These are phyloP conservation scores for Phyllotreta striolata DNA, from an alignment of 2,888 invertebrate genomes.

Conservation along the genomic window DNA sequence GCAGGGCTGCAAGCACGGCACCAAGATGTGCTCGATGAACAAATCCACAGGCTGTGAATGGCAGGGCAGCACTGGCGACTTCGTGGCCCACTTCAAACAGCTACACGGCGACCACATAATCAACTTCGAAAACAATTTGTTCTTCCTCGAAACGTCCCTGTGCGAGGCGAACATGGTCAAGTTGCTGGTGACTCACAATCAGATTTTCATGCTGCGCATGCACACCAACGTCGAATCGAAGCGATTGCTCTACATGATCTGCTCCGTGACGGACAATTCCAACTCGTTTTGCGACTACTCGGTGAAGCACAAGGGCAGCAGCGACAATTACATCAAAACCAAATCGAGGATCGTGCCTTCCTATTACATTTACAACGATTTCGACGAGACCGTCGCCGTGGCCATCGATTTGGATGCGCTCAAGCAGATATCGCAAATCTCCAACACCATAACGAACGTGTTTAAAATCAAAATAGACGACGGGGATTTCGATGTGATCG, in stretches of 20 bases:
- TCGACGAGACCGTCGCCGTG: constrained; percentile 45
- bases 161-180: constrained; percentile 46
- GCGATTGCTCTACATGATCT: constrained; percentile 50
- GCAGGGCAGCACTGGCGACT: constrained; percentile 48
- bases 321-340: constrained; percentile 51
- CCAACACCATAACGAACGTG: constrained; percentile 45
- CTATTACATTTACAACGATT: constrained; percentile 41
- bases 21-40: constrained; percentile 45
- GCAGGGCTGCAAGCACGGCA: constrained; percentile 45
- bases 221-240: constrained; percentile 44
- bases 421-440: constrained; percentile 48
- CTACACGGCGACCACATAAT: constrained; percentile 50
- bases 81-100: constrained; percentile 51
- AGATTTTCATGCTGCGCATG: constrained; percentile 50
- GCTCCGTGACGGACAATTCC: constrained; percentile 49
- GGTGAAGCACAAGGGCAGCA: constrained; percentile 52
- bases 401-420: constrained; percentile 50
- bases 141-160: constrained; percentile 50
- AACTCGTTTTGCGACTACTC: constrained; percentile 47
- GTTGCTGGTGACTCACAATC: constrained; percentile 48
- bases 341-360: constrained; percentile 48
- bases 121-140: constrained; percentile 48
- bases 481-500: constrained; percentile 42
- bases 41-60: constrained; percentile 45
- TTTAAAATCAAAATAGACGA: constrained; percentile 47